These are phyloP conservation scores for Andrena haemorrhoa DNA, from an alignment of 2,888 invertebrate species.

Conservation along the genomic window DNA sequence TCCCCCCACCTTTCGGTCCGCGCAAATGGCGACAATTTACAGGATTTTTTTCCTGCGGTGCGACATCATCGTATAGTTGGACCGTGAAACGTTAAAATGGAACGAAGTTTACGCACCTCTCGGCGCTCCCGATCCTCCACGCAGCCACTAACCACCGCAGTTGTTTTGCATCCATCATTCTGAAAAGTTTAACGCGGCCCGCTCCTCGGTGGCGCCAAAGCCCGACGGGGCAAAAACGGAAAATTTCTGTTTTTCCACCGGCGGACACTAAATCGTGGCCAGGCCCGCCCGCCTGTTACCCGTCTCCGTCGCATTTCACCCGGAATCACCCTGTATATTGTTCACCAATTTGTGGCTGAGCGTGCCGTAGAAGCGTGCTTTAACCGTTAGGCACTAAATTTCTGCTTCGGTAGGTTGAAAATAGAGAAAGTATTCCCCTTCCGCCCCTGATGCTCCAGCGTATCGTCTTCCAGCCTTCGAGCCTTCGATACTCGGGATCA, in stretches of 20 bases:
- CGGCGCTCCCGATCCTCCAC: neutral
- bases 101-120: constrained; percentile 32
- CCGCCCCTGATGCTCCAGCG: no score
- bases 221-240: neutral
- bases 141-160: constrained; percentile 15
- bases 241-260: constrained; percentile 28
- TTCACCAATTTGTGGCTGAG: neutral
- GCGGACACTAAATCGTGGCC: constrained; percentile 24
- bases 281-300: neutral
- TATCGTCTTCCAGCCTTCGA: no score
- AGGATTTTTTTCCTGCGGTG: neutral
- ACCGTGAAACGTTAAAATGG: constrained; percentile 25
- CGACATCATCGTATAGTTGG: neutral
- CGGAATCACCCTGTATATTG: constrained; percentile 9
- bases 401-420: neutral
- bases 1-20: neutral
- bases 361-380: neutral
- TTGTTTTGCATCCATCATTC: constrained; percentile 60
- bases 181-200: constrained; percentile 36
- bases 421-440: neutral
- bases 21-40: constrained; percentile 7
- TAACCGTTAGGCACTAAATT: neutral
- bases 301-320: constrained; percentile 1
- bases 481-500: neutral
- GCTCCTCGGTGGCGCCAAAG: constrained; percentile 31